Base-by-base conservation (phyloP, 1,140 invertebrate genomes). In the Archegozetes longisetosus region DNA sequence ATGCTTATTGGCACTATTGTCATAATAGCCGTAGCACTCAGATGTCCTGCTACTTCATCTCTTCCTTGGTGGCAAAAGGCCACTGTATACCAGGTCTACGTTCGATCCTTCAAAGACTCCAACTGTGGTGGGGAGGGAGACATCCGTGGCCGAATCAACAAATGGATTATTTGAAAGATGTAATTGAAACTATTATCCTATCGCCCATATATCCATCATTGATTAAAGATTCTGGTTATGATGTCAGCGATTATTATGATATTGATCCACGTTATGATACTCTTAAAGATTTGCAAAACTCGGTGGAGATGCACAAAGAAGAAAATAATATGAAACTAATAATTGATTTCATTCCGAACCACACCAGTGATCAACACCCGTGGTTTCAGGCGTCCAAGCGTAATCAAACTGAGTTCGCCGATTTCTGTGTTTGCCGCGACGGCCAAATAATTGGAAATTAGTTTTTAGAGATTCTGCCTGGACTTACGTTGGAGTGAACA, bases 1-100 rank as follows among this genome's bases (percentile, higher is more conserved):
- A 93, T 92, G 88, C 71, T 93, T 46, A 80, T 80, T 32, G 85
- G 84, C 25, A 85, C 88, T 14, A 78, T 91, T 62, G 73, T 81
- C 28, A 91, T 93, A 61, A 87, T 93, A 53, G 72, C 89, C 1
- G 72, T 80, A 24, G 84, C 88, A 20, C 88, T 88, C 4, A 88
- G 88, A 71, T 94, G 88, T 70, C 72, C 79, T 1, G 64, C 63
- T 63, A 25, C 61, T 55, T 2, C 55, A 24, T 57, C 55, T 12
- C 65, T 72, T n/a, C 70, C 79, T 66, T 89, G 86, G 86, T 88
- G 83, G 80, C 75, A 84, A 62, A 77, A 76, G 28, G 79, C 78
- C 1, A 69, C 80, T 3, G 74, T 87, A 25, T 89, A 89, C 69
- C 84, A 88, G 70, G 79, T 88, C 49, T 85, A 87, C 68, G 51